Conservation (phyloP, 2,888 invertebrate genomes). For the Vesta saturnalis region DNA sequence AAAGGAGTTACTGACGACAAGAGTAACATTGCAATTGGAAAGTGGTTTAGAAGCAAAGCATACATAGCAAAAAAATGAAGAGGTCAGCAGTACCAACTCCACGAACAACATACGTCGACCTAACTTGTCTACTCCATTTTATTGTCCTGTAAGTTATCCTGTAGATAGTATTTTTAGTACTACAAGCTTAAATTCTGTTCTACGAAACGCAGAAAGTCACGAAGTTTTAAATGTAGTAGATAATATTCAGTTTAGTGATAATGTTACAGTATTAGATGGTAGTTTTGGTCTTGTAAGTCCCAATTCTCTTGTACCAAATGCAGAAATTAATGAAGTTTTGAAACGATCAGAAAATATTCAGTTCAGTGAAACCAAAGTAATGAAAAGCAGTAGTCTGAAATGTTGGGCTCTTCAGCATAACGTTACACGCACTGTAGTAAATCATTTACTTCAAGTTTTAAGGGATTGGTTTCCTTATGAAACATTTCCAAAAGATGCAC, state of each 20-base stretch:
- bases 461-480: not conserved
- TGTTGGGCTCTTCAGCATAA: not conserved
- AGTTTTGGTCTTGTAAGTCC: not conserved
- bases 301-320: not conserved
- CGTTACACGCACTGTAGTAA: not conserved
- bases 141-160: not conserved
- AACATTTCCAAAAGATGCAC: not conserved
- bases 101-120: not conserved
- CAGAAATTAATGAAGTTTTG: not conserved
- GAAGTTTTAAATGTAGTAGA: not conserved
- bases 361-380: not conserved
- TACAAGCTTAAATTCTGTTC: not conserved
- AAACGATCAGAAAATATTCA: not conserved
- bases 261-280: conserved; percentile 1
- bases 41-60: conserved; percentile 2
- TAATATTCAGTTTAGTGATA: not conserved
- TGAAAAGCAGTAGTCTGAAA: not conserved
- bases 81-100: not conserved
- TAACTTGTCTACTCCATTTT: not conserved
- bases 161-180: not conserved
- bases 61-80: conserved; percentile 2
- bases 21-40: not conserved
- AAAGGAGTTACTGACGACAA: not conserved
- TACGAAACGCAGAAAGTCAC: not conserved
- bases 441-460: not conserved